Conservation (phyloP, 1,140 invertebrate species). For the Rhynchophorus ferrugineus region DNA sequence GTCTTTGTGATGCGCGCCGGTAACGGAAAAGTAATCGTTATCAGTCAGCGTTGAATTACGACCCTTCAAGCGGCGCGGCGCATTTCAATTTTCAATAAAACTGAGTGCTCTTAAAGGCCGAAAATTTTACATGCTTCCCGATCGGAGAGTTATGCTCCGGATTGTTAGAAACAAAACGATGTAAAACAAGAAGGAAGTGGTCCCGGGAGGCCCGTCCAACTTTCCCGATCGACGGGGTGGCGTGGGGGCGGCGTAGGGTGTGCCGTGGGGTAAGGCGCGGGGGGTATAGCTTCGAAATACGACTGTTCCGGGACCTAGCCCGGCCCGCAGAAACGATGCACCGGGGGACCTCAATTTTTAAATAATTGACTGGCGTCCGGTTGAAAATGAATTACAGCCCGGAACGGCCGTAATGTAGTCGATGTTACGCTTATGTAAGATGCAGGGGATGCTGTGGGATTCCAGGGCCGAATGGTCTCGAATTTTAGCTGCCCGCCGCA, state of each 20-base stretch:
- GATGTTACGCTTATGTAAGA: conserved; percentile 36
- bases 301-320: conserved; percentile 37
- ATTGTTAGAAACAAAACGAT: conserved; percentile 45
- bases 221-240: neutral
- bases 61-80: conserved; percentile 36
- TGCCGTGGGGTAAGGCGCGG: conserved; percentile 8
- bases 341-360: conserved; percentile 43
- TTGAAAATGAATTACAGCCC: conserved; percentile 44
- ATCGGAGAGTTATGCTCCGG: conserved; percentile 38
- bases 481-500: conserved; percentile 25
- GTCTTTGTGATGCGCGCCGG: conserved; percentile 8
- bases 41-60: conserved; percentile 38
- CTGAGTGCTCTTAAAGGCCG: conserved; percentile 31
- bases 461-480: conserved; percentile 24
- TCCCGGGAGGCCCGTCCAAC: conserved; percentile 35
- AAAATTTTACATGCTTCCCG: conserved; percentile 28
- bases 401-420: conserved; percentile 34
- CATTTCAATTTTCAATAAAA: conserved; percentile 42
- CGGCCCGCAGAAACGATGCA: conserved; percentile 40
- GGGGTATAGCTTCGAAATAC: conserved; percentile 36
- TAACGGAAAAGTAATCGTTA: conserved; percentile 32
- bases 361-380: conserved; percentile 46
- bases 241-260: conserved; percentile 3
- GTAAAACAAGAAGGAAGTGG: conserved; percentile 42
- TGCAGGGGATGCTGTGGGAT: conserved; percentile 29